Conservation (phyloP, 1,140 invertebrate genomes). For the Dendrolimus kikuchii region DNA sequence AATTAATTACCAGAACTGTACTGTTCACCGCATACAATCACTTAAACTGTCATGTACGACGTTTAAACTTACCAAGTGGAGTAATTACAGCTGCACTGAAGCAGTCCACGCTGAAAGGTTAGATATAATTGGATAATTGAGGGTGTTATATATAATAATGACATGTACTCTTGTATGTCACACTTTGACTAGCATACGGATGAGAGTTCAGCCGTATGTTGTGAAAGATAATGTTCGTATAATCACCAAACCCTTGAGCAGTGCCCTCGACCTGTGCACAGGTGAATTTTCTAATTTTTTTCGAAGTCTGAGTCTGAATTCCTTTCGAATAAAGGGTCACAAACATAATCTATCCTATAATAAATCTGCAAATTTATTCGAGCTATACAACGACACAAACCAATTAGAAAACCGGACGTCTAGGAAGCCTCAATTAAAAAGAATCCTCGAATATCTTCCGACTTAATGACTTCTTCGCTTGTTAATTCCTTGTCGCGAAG, state of each 20-base stretch:
- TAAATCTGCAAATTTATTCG: conserved; percentile 38
- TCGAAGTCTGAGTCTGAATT: too few relatives aligned
- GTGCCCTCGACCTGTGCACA: too few relatives aligned
- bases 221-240: too few relatives aligned
- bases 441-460: conserved; percentile 67
- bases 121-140: conserved; percentile 65
- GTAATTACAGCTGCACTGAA: conserved; percentile 49
- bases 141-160: conserved; percentile 4
- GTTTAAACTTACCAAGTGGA: conserved; percentile 41
- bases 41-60: conserved; percentile 57
- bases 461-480: conserved; percentile 71
- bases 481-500: conserved; percentile 70
- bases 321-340: too few relatives aligned
- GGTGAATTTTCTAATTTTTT: too few relatives aligned
- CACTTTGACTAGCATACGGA: too few relatives aligned
- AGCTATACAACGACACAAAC: conserved; percentile 55
- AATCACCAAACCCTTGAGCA: too few relatives aligned
- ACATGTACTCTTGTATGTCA: not conserved
- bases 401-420: conserved; percentile 64
- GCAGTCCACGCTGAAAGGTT: conserved; percentile 51
- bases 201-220: too few relatives aligned
- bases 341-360: conserved; percentile 29
- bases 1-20: conserved; percentile 47
- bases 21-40: conserved; percentile 45
- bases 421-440: conserved; percentile 68